Base-by-base conservation (phyloP, 64 coral and sea anemone species). In the Montipora capricornis region DNA sequence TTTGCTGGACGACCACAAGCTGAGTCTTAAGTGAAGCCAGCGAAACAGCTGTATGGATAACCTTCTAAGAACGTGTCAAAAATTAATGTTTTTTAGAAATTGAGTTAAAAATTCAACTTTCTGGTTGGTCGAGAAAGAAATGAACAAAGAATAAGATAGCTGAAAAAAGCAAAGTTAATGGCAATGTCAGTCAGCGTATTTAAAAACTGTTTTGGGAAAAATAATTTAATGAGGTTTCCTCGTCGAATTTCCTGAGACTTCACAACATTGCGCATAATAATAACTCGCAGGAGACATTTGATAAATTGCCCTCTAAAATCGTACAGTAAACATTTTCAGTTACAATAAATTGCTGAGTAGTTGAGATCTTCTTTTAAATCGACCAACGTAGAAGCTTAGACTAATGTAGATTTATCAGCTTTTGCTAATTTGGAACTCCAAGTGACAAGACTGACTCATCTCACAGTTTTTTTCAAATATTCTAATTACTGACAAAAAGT, bases 31-130 rank as follows among this genome's bases (percentile, higher is more conserved):
- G 44, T 46, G 45, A 20, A 86, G 47, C 37, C 44, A 22, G 3
- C 17, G 66, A 71, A 71, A 20, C 82, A 71, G 82, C 82, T 71
- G 82, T 73, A 86, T 71, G 66, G 3, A 86, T 86, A 71, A 70
- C 71, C 82, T 44, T 47, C 5, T 7, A 47, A 69, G 48, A 86
- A 86, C 66, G 67, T 70, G 82, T 86, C 82, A 86, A 73, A 37
- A 70, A 71, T 51, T 73, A 50, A 69, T 86, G 62, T 73, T 71
- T 50, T 49, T 86, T 71, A 71, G 58, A 66, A 82, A 64, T 82
- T 82, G 80, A 66, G 24, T 82, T 82, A 82, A 86, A 86, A 51
- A 20, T 73, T 50, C 45, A 9, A 44, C 13, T 47, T 46, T 86
- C 46, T 86, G 82, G 66, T 71, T 86, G 82, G 82, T 71, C 66